Conservation (phyloP, 2,797 vertebrate species). For the Rhinichthys osculus region DNA sequence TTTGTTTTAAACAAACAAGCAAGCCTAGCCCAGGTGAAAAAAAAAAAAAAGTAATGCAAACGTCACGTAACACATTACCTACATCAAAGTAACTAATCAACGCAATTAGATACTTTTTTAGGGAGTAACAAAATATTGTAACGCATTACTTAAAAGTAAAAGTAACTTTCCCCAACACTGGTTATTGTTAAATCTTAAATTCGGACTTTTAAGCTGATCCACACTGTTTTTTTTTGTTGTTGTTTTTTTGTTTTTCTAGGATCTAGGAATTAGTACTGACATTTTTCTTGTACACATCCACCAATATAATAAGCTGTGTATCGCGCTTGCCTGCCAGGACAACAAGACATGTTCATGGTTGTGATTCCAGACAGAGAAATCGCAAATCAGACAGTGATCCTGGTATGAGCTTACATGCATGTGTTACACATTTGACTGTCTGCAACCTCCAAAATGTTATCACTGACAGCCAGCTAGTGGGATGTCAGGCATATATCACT, state of each 20-base stretch:
- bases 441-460: conserved; percentile 74
- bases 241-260: not conserved
- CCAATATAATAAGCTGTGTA: conserved; percentile 49
- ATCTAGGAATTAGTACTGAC: conserved; percentile 39
- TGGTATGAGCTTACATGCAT: conserved; percentile 71
- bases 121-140: too few relatives aligned
- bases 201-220: not conserved
- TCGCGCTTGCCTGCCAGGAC: conserved; percentile 63
- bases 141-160: too few relatives aligned
- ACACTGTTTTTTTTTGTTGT: not conserved
- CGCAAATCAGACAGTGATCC: conserved; percentile 79
- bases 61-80: too few relatives aligned
- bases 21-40: too few relatives aligned
- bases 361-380: conserved; percentile 74
- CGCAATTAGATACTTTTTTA: too few relatives aligned
- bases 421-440: conserved; percentile 73
- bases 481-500: conserved; percentile 74
- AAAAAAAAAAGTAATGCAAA: too few relatives aligned
- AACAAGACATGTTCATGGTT: conserved; percentile 73
- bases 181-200: conserved; percentile 9
- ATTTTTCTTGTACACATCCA: conserved; percentile 50
- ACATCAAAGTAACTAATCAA: too few relatives aligned
- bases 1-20: too few relatives aligned
- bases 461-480: conserved; percentile 81
- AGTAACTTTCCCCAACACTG: too few relatives aligned